Percentiles rank a stretch among this genome's conserved stretches.
Evolutionary conservation across 2,888 invertebrate species (phyloP).

Genomic region (Horisme vitalbata): DNA sequence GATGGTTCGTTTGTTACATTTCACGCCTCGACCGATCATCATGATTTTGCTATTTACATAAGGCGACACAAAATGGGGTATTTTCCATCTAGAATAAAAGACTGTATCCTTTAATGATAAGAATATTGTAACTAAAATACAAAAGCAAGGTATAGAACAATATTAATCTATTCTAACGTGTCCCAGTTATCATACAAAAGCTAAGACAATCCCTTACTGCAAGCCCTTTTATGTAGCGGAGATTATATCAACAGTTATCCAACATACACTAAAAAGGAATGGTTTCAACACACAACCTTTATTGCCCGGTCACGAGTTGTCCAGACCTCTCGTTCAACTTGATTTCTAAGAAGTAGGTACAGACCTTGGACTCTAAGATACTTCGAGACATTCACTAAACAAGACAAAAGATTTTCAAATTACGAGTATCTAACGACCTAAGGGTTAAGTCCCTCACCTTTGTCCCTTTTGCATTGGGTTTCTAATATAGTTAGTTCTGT

Average conservation of each 20-base stretch:
- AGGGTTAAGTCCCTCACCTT: not conserved
- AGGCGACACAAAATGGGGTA: too few relatives aligned
- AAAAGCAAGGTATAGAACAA: too few relatives aligned
- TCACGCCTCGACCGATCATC: too few relatives aligned
- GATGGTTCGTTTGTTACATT: too few relatives aligned
- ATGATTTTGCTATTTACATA: too few relatives aligned
- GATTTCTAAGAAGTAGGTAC: slow-evolving; percentile 34
- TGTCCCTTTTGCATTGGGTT: not conserved
- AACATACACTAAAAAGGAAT: slow-evolving; percentile 39
- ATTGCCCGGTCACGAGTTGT: slow-evolving; percentile 44
- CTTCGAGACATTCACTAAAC: slow-evolving; percentile 19
- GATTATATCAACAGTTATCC: slow-evolving; percentile 23
- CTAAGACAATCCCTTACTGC: slow-evolving; percentile 1
- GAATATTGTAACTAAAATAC: too few relatives aligned
- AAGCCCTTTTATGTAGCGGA: slow-evolving; percentile 12
- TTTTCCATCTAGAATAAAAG: too few relatives aligned
- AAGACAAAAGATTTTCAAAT: not conserved
- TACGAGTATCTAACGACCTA: not conserved
- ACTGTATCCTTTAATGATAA: too few relatives aligned
- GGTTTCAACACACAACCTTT: slow-evolving; percentile 36
- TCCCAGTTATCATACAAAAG: not conserved
- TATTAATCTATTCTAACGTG: not conserved
- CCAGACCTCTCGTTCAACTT: slow-evolving; percentile 34
- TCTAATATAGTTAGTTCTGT: too few relatives aligned
- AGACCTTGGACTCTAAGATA: slow-evolving; percentile 42